Evolutionary conservation across 2,797 vertebrate genomes (phyloP).

Genomic region (Spea hammondii): DNA sequence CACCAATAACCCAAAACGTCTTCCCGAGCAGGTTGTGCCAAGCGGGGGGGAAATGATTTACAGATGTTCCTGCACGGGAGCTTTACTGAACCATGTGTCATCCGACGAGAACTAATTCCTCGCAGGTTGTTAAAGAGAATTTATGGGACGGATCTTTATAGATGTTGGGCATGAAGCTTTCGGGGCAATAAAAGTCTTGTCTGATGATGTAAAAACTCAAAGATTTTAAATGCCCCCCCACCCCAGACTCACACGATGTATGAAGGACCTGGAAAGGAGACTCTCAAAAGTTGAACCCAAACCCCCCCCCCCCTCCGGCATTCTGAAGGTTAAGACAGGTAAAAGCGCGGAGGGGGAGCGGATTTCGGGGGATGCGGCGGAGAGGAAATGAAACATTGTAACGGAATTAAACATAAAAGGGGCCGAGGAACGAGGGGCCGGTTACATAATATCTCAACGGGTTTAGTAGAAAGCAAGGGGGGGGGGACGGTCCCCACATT

Average conservation of each 20-base stretch:
- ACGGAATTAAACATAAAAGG: not conserved
- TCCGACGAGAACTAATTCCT: conserved; percentile 41
- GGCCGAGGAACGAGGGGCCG: not conserved
- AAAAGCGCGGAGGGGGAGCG: not conserved
- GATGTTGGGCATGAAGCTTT: conserved; percentile 39
- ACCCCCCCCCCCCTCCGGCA: too few relatives aligned
- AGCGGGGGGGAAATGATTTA: conserved; percentile 12
- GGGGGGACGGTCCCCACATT: conserved; percentile 13
- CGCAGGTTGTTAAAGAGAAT: conserved; percentile 40
- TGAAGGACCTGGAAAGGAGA: not conserved
- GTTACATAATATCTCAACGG: not conserved
- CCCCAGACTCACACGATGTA: conserved; percentile 11
- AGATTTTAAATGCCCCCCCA: not conserved
- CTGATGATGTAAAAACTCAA: conserved; percentile 38
- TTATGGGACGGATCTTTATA: conserved; percentile 45
- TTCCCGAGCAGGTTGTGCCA: conserved; percentile 29
- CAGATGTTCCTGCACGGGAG: conserved; percentile 46
- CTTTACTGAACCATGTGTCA: conserved; percentile 28
- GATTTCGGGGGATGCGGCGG: too few relatives aligned
- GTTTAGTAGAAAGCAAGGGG: not conserved
- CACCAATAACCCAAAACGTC: not conserved
- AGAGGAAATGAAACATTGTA: conserved; percentile 1
- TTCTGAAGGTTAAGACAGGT: too few relatives aligned
- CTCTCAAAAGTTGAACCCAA: too few relatives aligned
- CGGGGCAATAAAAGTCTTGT: conserved; percentile 38